Evolutionary conservation across 2,797 vertebrate genomes (phyloP).

Genomic region (Taeniopygia guttata): DNA sequence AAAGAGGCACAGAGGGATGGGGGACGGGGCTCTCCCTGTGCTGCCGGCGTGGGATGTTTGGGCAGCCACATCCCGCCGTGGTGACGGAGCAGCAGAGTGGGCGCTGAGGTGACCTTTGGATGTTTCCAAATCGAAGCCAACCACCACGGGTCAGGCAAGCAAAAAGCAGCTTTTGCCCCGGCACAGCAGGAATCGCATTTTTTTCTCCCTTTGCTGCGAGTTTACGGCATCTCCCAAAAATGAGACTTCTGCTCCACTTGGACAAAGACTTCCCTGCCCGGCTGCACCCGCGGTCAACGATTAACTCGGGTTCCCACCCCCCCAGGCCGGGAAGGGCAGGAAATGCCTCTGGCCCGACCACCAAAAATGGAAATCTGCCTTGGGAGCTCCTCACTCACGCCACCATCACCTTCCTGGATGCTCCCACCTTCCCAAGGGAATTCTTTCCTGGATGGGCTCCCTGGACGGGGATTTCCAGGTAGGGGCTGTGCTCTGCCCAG

Average conservation of each 20-base stretch:
- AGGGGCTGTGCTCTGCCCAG: accelerated
- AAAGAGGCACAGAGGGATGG: accelerated
- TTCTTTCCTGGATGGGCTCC: accelerated
- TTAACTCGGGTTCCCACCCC: not conserved
- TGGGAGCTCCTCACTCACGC: accelerated
- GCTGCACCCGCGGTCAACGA: accelerated
- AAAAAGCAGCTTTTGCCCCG: not conserved
- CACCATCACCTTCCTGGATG: accelerated
- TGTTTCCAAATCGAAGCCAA: not conserved
- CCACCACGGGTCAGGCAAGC: not conserved
- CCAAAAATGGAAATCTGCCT: not conserved
- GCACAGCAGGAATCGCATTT: accelerated
- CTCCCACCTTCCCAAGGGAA: accelerated
- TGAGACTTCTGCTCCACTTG: conserved; percentile 20
- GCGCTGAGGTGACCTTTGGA: not conserved
- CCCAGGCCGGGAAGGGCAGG: not conserved
- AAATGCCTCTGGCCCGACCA: not conserved
- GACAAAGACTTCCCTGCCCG: not conserved
- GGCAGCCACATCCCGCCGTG: accelerated
- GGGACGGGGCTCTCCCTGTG: accelerated
- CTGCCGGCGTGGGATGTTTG: not conserved
- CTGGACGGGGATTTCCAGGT: accelerated
- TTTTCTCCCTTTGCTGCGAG: not conserved
- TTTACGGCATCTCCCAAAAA: not conserved
- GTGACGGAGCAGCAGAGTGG: not conserved